Evolutionary conservation across 2,113 vertebrate species (phyloP).

Genomic region (Engraulis encrasicolus): DNA sequence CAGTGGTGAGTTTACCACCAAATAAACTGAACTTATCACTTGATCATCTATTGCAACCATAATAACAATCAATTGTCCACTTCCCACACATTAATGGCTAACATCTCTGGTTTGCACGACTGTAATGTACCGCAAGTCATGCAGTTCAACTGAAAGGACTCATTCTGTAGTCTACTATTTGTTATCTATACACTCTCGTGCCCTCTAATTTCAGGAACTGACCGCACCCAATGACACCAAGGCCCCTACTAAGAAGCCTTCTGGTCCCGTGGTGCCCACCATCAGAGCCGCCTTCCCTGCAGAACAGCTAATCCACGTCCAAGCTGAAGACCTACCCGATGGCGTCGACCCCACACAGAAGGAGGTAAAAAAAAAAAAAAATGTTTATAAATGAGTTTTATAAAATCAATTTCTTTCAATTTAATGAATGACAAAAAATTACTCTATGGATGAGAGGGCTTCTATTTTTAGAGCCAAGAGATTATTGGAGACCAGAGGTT

Average conservation of each 20-base stretch:
- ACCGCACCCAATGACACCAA: slow-evolving; percentile 32
- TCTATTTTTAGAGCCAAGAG: too few species aligned
- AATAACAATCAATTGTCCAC: not conserved
- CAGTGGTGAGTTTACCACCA: slow-evolving; percentile 64
- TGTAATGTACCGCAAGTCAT: too few species aligned
- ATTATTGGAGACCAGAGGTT: too few species aligned
- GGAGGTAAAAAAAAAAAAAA: slow-evolving; percentile 81
- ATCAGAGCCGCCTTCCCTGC: slow-evolving; percentile 70
- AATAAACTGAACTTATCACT: not conserved
- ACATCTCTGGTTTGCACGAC: not conserved
- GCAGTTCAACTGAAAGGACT: too few species aligned
- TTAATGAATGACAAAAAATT: too few species aligned
- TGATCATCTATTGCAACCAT: not conserved
- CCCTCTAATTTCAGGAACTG: slow-evolving; percentile 64
- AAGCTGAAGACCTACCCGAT: slow-evolving; percentile 69
- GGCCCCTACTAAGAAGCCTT: slow-evolving; percentile 4
- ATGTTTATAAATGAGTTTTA: too few species aligned
- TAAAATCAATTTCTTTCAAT: too few species aligned
- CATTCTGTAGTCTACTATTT: not conserved
- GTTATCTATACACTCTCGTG: not conserved
- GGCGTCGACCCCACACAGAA: slow-evolving; percentile 80
- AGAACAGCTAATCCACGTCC: slow-evolving; percentile 72
- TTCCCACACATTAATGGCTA: not conserved
- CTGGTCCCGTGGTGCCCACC: not conserved
- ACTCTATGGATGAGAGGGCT: too few species aligned